Evolutionary conservation across 2,797 vertebrate genomes (phyloP).

Genomic region (Centropyge bicolor): DNA sequence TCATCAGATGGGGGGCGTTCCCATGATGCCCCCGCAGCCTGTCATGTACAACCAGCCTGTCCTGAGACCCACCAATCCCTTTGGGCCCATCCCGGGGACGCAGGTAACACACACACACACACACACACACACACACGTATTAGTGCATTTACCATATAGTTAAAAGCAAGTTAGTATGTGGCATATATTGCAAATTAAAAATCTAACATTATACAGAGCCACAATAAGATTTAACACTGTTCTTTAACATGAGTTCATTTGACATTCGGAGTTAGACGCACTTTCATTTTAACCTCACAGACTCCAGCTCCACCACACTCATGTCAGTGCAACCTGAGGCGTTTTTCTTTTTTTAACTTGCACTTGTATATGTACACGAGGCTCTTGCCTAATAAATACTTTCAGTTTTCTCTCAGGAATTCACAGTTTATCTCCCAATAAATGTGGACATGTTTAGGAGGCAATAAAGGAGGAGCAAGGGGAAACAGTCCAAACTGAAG

Average conservation of each 20-base stretch:
- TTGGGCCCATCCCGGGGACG: conserved; percentile 89
- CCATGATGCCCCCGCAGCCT: conserved; percentile 90
- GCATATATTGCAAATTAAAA: background rate
- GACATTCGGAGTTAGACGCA: background rate
- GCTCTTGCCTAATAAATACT: conserved; percentile 8
- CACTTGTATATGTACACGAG: conserved; percentile 7
- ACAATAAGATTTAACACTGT: background rate
- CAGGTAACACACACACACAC: conserved; percentile 82
- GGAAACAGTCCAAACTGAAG: conserved; percentile 5
- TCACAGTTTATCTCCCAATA: conserved; percentile 10
- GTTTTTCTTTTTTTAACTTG: background rate
- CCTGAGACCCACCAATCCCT: conserved; percentile 91
- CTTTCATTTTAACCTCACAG: background rate
- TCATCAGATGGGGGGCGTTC: conserved; percentile 88
- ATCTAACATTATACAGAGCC: background rate
- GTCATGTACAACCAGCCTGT: conserved; percentile 91
- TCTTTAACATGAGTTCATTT: background rate
- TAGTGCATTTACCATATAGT: background rate
- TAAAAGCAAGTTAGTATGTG: background rate
- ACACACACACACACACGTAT: background rate
- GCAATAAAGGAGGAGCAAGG: background rate
- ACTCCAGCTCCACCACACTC: background rate
- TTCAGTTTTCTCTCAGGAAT: conserved; percentile 7
- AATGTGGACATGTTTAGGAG: background rate
- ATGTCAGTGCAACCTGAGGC: background rate